Base-by-base conservation (phyloP, 2,113 vertebrate species). In the Mormyrus lacerda region DNA sequence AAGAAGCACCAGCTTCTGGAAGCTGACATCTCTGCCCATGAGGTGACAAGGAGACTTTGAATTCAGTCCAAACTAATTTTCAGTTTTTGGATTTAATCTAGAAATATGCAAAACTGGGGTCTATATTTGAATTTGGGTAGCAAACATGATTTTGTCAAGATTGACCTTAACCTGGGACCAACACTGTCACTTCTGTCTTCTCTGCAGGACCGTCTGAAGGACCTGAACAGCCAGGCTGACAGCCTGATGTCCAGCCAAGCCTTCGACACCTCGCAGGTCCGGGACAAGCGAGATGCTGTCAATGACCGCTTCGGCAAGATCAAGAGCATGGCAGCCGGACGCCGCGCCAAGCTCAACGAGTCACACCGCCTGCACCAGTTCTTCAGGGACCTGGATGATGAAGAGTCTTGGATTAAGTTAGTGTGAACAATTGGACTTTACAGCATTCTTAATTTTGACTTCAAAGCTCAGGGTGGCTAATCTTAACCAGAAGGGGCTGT, bases 321-420 rank as follows among this genome's bases (percentile, higher is more conserved):
- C 92, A 97, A 98, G 94, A 96, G 93, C 90, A 99, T 99, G 98
- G 98, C 98, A 0, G 93, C 95, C 0, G 95, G 97, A 0, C 96
- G 98, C 17, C 96, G 97, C 0, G 96, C 97, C 0, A 97, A 96
- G 89, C 96, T 99, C 44, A 98, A 98, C 0, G 98, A 99, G 92
- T 99, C 98, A 1, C 98, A 99, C 90, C 98, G 99, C 35, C 94
- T 99, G 93, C 98, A 99, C 90, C 99, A 99, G 96, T 99, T 99
- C 94, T 99, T 99, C 95, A 97, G 99, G 2, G 99, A 99, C 91
- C 96, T 99, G 96, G 98, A 99, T 0, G 99, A 99, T 0, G 99
- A 99, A 89, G 99, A 99, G 91, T 99, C 98, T 50, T 99, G 98
- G 98, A 99, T 99, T 93, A 99, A 99, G 98, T 99, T 93, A 27